A percentile compares a stretch with the other conserved stretches of the same genome.
Conservation (phyloP, 2,113 vertebrate genomes). For the Myiopsitta monachus region DNA sequence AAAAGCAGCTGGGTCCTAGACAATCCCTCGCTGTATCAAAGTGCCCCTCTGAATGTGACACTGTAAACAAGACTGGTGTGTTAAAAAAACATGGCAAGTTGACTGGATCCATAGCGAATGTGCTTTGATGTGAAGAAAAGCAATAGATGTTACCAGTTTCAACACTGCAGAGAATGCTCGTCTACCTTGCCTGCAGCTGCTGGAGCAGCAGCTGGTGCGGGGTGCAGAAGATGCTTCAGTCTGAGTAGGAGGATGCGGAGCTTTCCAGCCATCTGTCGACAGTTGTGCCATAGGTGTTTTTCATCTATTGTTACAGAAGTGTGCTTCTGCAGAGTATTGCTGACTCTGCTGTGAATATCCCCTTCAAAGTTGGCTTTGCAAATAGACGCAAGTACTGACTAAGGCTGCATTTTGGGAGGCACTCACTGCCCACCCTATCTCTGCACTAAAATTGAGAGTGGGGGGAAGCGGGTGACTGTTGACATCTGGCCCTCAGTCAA, state of each 20-base stretch:
- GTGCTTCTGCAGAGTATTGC: conserved; percentile 34
- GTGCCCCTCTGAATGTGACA: background rate
- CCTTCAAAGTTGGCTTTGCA: conserved; percentile 13
- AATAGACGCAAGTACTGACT: background rate
- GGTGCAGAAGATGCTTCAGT: background rate
- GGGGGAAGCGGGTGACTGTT: background rate
- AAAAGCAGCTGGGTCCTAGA: background rate
- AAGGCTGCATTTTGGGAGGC: background rate
- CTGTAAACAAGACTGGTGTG: background rate
- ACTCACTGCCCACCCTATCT: background rate
- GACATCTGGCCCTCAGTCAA: background rate
- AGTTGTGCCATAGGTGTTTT: conserved; percentile 9
- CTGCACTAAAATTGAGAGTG: background rate
- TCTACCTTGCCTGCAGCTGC: rapidly evolving
- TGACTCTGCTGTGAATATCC: conserved; percentile 27
- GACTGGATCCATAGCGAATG: background rate
- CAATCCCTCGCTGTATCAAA: background rate
- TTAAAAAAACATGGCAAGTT: background rate
- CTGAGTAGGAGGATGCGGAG: background rate
- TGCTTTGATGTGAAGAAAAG: background rate
- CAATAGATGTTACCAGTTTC: background rate
- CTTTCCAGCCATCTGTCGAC: background rate
- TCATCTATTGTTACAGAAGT: conserved; percentile 4
- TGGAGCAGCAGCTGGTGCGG: background rate
- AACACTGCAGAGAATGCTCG: background rate